phyloP scores from a whole-genome alignment of 2,888 invertebrate genomes.

The Ecliptopera silaceata region DNA sequence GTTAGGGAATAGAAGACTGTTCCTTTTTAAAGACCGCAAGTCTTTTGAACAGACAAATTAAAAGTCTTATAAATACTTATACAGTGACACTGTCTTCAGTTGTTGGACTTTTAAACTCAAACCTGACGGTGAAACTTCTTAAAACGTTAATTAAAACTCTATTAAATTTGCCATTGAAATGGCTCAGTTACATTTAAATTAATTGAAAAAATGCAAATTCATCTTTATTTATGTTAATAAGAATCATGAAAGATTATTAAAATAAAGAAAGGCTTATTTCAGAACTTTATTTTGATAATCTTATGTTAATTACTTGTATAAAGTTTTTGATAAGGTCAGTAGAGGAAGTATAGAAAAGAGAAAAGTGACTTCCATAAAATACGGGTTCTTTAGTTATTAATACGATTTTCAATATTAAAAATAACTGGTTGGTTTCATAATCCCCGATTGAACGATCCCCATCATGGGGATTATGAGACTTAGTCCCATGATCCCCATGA shows the following conservation, averaged over 20 bases:
- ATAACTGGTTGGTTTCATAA: too few species aligned
- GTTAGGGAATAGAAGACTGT: too few species aligned
- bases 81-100: not conserved
- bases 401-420: too few species aligned
- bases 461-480: too few species aligned
- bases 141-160: conserved; percentile 33
- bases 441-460: too few species aligned
- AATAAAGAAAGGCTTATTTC: conserved; percentile 7
- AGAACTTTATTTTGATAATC: conserved; percentile 6
- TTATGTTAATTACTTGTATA: not conserved
- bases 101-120: conserved; percentile 4
- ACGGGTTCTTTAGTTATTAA: too few species aligned
- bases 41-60: too few species aligned
- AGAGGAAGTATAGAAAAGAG: not conserved
- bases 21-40: too few species aligned
- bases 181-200: conserved; percentile 20
- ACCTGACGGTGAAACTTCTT: conserved; percentile 6
- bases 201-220: conserved; percentile 35
- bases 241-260: conserved; percentile 8
- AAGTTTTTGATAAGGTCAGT: not conserved
- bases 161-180: conserved; percentile 28
- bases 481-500: too few species aligned
- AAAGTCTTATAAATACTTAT: too few species aligned
- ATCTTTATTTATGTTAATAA: conserved; percentile 18
- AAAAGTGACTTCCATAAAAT: too few species aligned